Conservation (phyloP, 2,888 invertebrate species). For the Eudemis profundana region DNA sequence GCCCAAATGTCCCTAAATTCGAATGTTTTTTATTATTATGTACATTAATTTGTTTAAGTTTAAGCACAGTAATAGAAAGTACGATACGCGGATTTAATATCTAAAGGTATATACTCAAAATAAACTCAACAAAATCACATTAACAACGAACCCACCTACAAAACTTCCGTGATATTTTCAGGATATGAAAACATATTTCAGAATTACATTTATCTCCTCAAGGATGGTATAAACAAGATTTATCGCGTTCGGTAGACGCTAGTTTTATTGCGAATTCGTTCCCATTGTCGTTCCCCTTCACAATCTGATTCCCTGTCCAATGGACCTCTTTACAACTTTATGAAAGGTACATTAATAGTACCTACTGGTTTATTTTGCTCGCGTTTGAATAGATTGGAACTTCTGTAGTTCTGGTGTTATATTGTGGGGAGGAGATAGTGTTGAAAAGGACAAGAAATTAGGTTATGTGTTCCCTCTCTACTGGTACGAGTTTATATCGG, state of each 20-base stretch:
- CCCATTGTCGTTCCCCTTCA: constrained; percentile 15
- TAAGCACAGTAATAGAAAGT: too few species aligned
- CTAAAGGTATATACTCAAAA: too few species aligned
- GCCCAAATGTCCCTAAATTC: too few species aligned
- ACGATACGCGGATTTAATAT: too few species aligned
- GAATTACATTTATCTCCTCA: constrained; percentile 50
- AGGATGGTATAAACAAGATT: constrained; percentile 57
- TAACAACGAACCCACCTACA: too few species aligned
- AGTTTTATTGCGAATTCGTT: constrained; percentile 58
- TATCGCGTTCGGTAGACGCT: constrained; percentile 52
- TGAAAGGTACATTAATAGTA: constrained; percentile 29
- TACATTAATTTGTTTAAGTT: too few species aligned
- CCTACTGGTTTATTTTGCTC: constrained; percentile 19
- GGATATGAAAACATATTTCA: constrained; percentile 39
- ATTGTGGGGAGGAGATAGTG: neutral
- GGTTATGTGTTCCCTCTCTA: too few species aligned
- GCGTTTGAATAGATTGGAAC: constrained; percentile 1
- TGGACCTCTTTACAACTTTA: constrained; percentile 34
- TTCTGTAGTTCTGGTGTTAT: neutral
- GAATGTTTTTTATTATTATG: too few species aligned
- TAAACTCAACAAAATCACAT: too few species aligned
- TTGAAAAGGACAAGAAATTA: too few species aligned
- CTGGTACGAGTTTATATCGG: too few species aligned
- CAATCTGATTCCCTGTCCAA: constrained; percentile 32
- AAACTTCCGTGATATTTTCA: constrained; percentile 20